Evolutionary conservation across 1,140 invertebrate species (phyloP), one percentile per base, ranked within the genome.

Genomic region (Nasonia giraulti): DNA sequence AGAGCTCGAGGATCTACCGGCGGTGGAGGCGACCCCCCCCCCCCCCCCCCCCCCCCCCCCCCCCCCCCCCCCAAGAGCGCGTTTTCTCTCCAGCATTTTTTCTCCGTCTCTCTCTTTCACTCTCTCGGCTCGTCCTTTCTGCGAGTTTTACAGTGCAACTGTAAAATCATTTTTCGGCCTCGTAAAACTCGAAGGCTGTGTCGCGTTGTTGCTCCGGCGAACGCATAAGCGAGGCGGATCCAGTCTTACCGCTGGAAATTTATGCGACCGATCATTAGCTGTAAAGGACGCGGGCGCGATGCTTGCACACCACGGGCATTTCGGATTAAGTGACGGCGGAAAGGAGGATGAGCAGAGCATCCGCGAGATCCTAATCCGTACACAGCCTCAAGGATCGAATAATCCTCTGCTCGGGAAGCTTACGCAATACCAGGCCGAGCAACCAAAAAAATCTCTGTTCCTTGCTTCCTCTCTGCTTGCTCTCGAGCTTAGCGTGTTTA

Each of bases 151-250:
- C 83, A 80, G 81, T 78, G 77, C 80, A 85, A 87, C 86, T 83
- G 87, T 87, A 89, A 88, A 89, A 85, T 84, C 85, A 87, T 89
- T 88, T 88, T 89, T 87, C 77, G 12, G 40, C 31, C 33, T 84
- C 82, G 82, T 87, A 89, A 88, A 87, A 77, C 50, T 75, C 33
- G 31, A 55, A 55, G 75, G 20, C 74, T 44, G 20, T n/a, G 4
- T 6, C 55, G 2, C 62, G 74, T 37, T 44, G 66, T 14, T 11
- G 23, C 73, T 33, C 17, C 20, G 17, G 20, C 20, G 55, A 33
- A 11, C 68, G 68, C 27, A 71, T 62, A 71, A 71, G 68, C 27
- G 68, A 62, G 55, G 20, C 20, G 7, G 55, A 62, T 62, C 55
- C 55, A 62, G 55, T 62, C 55, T 62, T 62, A 62, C 17, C 68